These are phyloP conservation scores for Bilobella aurantiaca DNA, from an alignment of 1,140 invertebrate genomes.

Conservation along the genomic window DNA sequence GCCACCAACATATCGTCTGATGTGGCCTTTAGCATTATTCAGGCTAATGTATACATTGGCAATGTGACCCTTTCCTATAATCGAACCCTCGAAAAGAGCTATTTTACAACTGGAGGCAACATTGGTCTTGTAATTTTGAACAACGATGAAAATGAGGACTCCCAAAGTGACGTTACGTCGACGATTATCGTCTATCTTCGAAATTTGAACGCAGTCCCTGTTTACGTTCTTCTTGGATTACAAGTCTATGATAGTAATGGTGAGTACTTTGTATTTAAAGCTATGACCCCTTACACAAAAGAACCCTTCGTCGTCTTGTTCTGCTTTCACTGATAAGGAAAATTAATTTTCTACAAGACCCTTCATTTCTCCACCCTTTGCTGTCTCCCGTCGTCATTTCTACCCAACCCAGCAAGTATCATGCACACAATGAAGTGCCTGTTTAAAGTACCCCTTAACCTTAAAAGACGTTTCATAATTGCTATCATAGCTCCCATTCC, in stretches of 20 bases:
- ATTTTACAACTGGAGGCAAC: slow-evolving; percentile 48
- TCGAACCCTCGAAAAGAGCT: slow-evolving; percentile 35
- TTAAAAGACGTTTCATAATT: not conserved
- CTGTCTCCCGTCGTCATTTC: too few species aligned
- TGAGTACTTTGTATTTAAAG: slow-evolving; percentile 38
- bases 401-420: too few species aligned
- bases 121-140: slow-evolving; percentile 51
- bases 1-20: slow-evolving; percentile 16
- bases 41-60: slow-evolving; percentile 52
- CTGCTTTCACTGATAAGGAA: not conserved
- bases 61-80: slow-evolving; percentile 52
- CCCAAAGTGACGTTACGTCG: slow-evolving; percentile 6
- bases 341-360: not conserved
- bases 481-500: slow-evolving; percentile 55
- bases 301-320: not conserved
- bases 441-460: too few species aligned
- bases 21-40: slow-evolving; percentile 50
- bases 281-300: not conserved
- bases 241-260: slow-evolving; percentile 47
- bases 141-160: too few species aligned
- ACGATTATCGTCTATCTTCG: slow-evolving; percentile 13
- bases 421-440: too few species aligned
- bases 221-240: slow-evolving; percentile 45
- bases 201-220: slow-evolving; percentile 38
- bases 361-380: too few species aligned